A percentile compares a stretch with the other conserved stretches of the same genome.
Conservation (phyloP, 2,888 invertebrate genomes). For the Sesia apiformis region DNA sequence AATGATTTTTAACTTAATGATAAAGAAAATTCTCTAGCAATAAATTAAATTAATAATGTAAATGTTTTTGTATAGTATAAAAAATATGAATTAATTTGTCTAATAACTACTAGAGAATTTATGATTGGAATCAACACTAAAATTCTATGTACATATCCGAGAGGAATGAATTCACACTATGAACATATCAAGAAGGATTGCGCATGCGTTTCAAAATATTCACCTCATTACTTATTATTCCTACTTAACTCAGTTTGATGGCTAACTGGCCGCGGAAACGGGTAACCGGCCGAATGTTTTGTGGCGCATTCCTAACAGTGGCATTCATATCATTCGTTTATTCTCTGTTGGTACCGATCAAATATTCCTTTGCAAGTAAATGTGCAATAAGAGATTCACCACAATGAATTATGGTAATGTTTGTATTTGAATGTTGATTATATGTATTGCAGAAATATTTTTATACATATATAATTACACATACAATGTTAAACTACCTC, state of each 20-base stretch:
- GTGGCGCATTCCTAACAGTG: constrained; percentile 12
- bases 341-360: constrained; percentile 23
- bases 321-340: constrained; percentile 34
- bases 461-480: constrained; percentile 65
- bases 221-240: constrained; percentile 14
- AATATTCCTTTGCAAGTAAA: constrained; percentile 30
- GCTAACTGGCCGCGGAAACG: not conserved
- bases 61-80: constrained; percentile 71
- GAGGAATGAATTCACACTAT: constrained; percentile 22
- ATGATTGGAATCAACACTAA: constrained; percentile 13
- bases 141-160: constrained; percentile 46
- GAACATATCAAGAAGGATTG: constrained; percentile 44
- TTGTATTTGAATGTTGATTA: constrained; percentile 71
- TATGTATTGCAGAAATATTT: constrained; percentile 67
- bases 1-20: constrained; percentile 57
- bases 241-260: constrained; percentile 4
- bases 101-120: constrained; percentile 24
- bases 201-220: constrained; percentile 33
- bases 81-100: constrained; percentile 51
- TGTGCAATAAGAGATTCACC: constrained; percentile 61
- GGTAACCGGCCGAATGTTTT: constrained; percentile 22
- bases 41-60: constrained; percentile 63
- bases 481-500: constrained; percentile 66
- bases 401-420: constrained; percentile 67
- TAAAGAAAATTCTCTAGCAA: constrained; percentile 71